Conservation (phyloP, 2,113 vertebrate species). For the Gracilinanus agilis region DNA sequence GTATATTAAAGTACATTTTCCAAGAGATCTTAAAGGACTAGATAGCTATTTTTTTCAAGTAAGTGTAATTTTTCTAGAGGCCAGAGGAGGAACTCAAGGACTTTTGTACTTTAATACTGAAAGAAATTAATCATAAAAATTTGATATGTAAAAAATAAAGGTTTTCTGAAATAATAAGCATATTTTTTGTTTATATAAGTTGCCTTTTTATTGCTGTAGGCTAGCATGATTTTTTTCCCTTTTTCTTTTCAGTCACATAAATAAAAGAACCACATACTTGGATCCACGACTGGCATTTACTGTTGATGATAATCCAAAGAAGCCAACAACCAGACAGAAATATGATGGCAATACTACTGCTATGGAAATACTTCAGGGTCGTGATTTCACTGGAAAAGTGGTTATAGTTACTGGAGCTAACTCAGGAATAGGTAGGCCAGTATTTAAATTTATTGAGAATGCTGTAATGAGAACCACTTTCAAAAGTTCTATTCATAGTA, state of each 20-base stretch:
- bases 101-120: neutral
- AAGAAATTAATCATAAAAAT: neutral
- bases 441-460: neutral
- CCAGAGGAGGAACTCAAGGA: neutral
- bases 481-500: neutral
- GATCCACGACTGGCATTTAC: constrained; percentile 98
- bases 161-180: neutral
- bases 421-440: constrained; percentile 93
- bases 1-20: neutral
- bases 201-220: neutral
- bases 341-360: constrained; percentile 95
- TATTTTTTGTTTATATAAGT: neutral
- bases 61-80: neutral
- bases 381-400: constrained; percentile 93
- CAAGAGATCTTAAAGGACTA: neutral
- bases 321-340: constrained; percentile 88
- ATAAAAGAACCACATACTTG: constrained; percentile 96
- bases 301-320: constrained; percentile 92
- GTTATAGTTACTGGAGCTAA: constrained; percentile 94
- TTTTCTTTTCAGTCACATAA: constrained; percentile 92
- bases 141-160: neutral
- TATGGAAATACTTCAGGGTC: constrained; percentile 95
- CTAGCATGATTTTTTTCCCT: constrained; percentile 15
- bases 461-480: neutral
- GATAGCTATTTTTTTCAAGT: neutral